phyloP scores from a whole-genome alignment of 2,797 vertebrate species.

The Lacerta viridis region DNA sequence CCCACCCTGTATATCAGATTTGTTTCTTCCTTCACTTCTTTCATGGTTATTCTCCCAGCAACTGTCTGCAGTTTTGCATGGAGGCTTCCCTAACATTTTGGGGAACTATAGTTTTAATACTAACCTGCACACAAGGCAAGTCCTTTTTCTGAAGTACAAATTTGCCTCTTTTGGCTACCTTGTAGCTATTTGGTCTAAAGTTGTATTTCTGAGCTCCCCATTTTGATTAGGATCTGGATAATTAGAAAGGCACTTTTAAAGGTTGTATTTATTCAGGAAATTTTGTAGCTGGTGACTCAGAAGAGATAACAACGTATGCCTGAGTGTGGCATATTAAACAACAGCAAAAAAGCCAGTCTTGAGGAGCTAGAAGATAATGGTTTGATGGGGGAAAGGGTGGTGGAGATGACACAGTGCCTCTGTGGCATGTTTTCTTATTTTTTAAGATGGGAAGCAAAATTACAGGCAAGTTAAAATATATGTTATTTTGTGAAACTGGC shows the following conservation, averaged over 20 bases:
- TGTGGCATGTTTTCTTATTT: background rate
- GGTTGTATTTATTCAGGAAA: constrained; percentile 5
- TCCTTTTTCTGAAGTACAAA: background rate
- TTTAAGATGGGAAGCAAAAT: constrained; percentile 1
- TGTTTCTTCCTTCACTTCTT: background rate
- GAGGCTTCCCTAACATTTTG: background rate
- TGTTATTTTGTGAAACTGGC: background rate
- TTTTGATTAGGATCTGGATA: background rate
- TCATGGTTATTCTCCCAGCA: background rate
- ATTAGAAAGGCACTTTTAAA: background rate
- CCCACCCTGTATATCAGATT: background rate
- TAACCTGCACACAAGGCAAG: background rate
- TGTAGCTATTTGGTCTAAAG: background rate
- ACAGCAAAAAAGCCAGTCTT: background rate
- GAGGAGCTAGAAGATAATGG: background rate
- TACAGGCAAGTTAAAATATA: background rate
- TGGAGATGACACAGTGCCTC: background rate
- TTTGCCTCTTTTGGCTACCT: background rate
- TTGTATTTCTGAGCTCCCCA: background rate
- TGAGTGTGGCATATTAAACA: background rate
- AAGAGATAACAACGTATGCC: background rate
- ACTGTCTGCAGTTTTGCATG: background rate
- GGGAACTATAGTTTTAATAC: background rate
- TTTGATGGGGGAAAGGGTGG: background rate
- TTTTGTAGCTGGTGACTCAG: background rate